A percentile compares a stretch with the other conserved stretches of the same genome.
phyloP scores from a whole-genome alignment of 2,888 invertebrate species.

The Tridacna crocea region DNA sequence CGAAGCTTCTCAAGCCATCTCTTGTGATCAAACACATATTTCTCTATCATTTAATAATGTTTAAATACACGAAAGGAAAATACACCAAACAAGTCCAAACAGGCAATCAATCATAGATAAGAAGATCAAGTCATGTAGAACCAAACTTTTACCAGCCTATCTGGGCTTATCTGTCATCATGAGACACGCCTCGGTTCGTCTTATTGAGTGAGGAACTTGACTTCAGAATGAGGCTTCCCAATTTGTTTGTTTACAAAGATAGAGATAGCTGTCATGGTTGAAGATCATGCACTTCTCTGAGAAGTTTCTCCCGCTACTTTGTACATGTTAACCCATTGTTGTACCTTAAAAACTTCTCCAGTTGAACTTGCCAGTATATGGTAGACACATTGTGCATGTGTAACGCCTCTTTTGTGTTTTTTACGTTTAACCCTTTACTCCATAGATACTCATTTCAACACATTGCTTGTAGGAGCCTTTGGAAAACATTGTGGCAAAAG shows the following conservation, averaged over 20 bases:
- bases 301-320: no score
- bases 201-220: constrained; percentile 8
- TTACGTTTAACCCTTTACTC: no score
- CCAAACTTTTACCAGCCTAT: constrained; percentile 27
- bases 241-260: constrained; percentile 23
- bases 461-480: no score
- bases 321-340: no score
- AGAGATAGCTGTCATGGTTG: constrained; percentile 14
- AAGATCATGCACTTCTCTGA: not conserved
- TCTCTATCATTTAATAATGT: not conserved
- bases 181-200: not conserved
- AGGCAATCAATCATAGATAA: constrained; percentile 21
- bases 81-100: not conserved
- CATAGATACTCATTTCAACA: no score
- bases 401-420: no score
- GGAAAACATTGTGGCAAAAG: no score
- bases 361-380: no score
- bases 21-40: not conserved
- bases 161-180: constrained; percentile 22
- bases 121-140: constrained; percentile 19
- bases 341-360: no score
- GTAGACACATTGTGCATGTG: no score
- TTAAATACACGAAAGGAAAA: not conserved
- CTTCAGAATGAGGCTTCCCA: not conserved
- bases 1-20: not conserved